Base-by-base conservation (phyloP, 2,888 invertebrate species). In the Idaea aversata region DNA sequence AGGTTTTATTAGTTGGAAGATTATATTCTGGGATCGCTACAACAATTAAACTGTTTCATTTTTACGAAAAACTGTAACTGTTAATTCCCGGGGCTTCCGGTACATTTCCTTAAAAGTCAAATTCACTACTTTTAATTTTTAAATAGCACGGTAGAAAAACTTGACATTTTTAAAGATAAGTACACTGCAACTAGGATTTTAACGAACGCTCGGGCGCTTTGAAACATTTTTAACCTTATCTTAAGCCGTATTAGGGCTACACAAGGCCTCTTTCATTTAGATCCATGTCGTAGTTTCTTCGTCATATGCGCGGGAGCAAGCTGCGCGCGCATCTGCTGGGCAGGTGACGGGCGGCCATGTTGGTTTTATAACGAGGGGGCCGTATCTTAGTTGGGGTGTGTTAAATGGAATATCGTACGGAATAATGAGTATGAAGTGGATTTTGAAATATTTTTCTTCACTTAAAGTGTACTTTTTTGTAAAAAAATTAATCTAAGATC, bases 291-390 rank as follows among this genome's bases (percentile, higher is more conserved):
- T 36, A 36, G 36, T 47, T 47, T 47, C 47, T 59, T 59, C 6
- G 16, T 15, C 25, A 25, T 25, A 25, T 59, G 59, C 59, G 68
- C 75, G 64, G 65, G 74, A 75, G 81, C 87, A 87, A 86, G 87
- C 87, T 87, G 88, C 79, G 70, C 71, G 72, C 76, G 78, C 88
- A 88, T 87, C 88, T 88, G 88, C 81, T 77, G 67, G 70, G 87
- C 88, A 88, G 88, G 88, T 88, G 88, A 75, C 76, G 67, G 70
- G 76, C 73, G 78, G 83, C 81, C 84, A 82, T 82, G 61, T 75
- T 77, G 74, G 68, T 67, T 74, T 72, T 75, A 59, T 69, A 62
- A 63, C 63, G 68, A 75, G 79, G 80, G 80, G 78, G 76, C 72
- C 63, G 61, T 59, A 76, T 72, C 78, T 77, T 71, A 25, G 68